Conservation (phyloP, 2,888 invertebrate species). For the Phasia obesa region DNA sequence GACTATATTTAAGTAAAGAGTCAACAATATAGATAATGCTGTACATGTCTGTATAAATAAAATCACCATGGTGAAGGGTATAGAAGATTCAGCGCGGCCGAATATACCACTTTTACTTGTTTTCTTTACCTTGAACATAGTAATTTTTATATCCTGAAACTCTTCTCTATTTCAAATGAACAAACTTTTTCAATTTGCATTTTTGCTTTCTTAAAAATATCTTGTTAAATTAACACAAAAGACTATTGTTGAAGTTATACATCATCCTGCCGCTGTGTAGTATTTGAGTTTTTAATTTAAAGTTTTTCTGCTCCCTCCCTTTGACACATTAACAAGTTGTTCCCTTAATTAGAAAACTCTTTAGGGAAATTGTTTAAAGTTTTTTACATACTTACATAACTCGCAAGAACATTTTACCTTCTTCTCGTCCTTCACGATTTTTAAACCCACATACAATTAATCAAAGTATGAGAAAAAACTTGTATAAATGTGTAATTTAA, state of each 20-base stretch:
- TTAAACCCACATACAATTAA: neutral
- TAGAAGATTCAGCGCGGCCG: no score
- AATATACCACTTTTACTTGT: no score
- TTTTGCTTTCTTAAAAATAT: neutral
- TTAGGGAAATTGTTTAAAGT: constrained; percentile 5
- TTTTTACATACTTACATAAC: neutral
- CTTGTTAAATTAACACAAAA: constrained; percentile 33
- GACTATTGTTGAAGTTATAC: constrained; percentile 38
- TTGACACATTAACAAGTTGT: neutral
- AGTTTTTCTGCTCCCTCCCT: neutral
- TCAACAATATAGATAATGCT: no score
- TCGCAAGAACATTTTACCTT: constrained; percentile 15
- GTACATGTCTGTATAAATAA: no score
- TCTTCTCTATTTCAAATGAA: no score
- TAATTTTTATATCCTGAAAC: no score
- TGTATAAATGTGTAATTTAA: constrained; percentile 31
- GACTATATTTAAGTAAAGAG: no score
- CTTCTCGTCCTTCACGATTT: constrained; percentile 21
- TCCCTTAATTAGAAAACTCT: constrained; percentile 8
- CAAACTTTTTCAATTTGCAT: no score
- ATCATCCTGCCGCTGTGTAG: constrained; percentile 37
- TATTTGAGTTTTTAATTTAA: constrained; percentile 52
- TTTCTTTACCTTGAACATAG: no score
- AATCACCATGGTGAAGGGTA: no score
- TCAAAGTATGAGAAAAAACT: neutral